Evolutionary conservation across 2,797 vertebrate species (phyloP), one percentile per base, ranked within the genome.

Genomic region (Xenops minutus): DNA sequence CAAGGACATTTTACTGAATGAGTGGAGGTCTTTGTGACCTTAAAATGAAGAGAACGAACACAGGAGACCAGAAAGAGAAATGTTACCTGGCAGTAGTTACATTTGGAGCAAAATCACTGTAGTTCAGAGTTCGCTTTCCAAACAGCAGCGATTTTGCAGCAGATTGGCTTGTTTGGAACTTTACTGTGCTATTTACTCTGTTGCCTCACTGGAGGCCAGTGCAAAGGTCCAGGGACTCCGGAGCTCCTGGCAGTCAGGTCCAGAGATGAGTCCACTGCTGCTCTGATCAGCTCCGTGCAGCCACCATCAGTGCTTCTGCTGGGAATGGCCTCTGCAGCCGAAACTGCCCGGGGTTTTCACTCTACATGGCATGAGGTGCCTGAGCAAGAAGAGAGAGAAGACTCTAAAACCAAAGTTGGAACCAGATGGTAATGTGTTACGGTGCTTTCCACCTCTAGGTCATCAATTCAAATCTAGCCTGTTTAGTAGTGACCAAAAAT

Each of bases 401-500:
- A 83, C 59, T 63, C 63, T 87, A 58, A 91, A 93, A 55, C 41
- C 36, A 37, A 84, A 89, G 84, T 26, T 85, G 56, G 78, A 92
- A 86, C 55, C 14, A 12, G 72, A 85, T 76, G 77, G 95, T 95
- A 97, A 97, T 46, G 76, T n/a, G 78, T 93, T 92, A 88, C 2
- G 1, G 71, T 56, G 64, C 68, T 76, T 96, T 96, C 91, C 81
- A 93, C 91, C 85, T 95, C 72, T 90, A 72, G 91, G 72, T 96
- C 94, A 93, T 93, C 72, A 85, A 91, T 94, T 89, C 66, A 92
- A 92, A 83, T 92, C 62, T 34, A 58, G 55, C 59, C 68, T 67
- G 24, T 71, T 93, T 62, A 78, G 56, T 64, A 86, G 77, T 89
- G 88, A 81, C 83, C 62, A 88, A 62, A 96, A 97, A 96, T 96